Base-by-base conservation (phyloP, 2,113 vertebrate genomes). In the Pseudorasbora parva region DNA sequence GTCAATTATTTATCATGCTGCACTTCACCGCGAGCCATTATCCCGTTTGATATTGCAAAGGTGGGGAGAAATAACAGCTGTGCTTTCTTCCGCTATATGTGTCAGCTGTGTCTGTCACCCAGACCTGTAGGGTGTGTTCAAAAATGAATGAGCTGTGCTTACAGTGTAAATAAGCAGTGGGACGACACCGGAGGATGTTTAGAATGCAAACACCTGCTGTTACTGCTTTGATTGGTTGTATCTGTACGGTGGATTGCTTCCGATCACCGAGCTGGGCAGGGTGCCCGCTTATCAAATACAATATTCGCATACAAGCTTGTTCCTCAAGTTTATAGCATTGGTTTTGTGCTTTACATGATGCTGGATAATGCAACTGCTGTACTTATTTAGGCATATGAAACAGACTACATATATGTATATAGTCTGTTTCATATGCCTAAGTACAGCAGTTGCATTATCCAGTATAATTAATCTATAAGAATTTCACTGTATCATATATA, bases 161-260 rank as follows among this genome's bases (percentile, higher is more conserved):
- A 88, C 90, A 90, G 90, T 93, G 93, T 94, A 94, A 95, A 95
- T 94, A 94, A 92, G 90, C 91, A 89, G 90, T 88, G 91, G 92
- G 90, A 89, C 89, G 90, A 88, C 90, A 92, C 92, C 87, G 21
- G 81, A 89, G 92, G 93, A 92, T 93, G 92, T 93, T 93, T 93
- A 91, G 91, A 92, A 92, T 93, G 92, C 93, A 93, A 93, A 92
- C 91, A 93, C 90, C 93, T 85, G 88, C 92, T 91, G 92, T 92
- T 89, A 87, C 88, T 86, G 45, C 89, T 92, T 91, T 94, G 89
- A 93, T 93, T 93, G 92, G 92, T 88, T 86, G 91, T 92, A 89
- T 91, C 88, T 92, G 88, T 89, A 90, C 89, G 87, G 56, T 56
- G 23, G 76, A 59, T 86, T 71, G 64, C 90, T 90, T 7, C 11